Base-by-base conservation (phyloP, 2,113 vertebrate species). In the Psittacula cyanocephala region DNA sequence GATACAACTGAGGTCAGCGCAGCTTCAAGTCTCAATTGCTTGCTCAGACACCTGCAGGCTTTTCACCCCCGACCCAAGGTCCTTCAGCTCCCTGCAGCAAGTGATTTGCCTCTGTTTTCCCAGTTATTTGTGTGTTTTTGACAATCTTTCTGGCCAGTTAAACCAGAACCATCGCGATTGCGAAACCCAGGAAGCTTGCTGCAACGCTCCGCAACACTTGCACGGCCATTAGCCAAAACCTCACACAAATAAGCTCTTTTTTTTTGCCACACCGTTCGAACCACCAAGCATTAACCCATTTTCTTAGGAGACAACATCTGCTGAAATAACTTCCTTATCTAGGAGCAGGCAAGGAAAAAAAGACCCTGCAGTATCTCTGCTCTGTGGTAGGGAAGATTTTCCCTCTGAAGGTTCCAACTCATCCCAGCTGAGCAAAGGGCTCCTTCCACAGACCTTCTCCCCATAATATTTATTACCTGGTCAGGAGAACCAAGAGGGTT, bases 131-230 rank as follows among this genome's bases (percentile, higher is more conserved):
- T 85, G 37, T 53, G 18, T 46, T 92, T 81, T 35, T 92, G 28
- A 46, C 76, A 92, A 93, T 96, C 88, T 94, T 84, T 93, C 86
- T 88, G 91, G 86, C 88, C 95, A 91, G 96, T 95, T 97, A 95
- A 69, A 94, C 88, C 91, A 89, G 85, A 95, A 79, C 86, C 78
- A 27, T 55, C 27, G 4, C 5, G 4, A 93, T 97, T 97, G 97
- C 47, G 74, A 96, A 94, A 98, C 4, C 20, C 95, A 95, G 96
- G 97, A 97, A 97, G 96, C 68, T 83, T 94, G 95, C 95, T 85
- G 96, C 95, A 93, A 96, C 5, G 20, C 95, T 90, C 91, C 89
- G 94, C 63, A 95, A 96, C 89, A 80, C 92, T 92, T n/a, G 78
- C 70, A 2, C 75, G 86, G 91, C 96, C 92, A 82, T 88, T 87